Percentiles rank a stretch among this genome's conserved stretches.
Conservation (phyloP, 2,888 invertebrate species). For the Volucella inflata region DNA sequence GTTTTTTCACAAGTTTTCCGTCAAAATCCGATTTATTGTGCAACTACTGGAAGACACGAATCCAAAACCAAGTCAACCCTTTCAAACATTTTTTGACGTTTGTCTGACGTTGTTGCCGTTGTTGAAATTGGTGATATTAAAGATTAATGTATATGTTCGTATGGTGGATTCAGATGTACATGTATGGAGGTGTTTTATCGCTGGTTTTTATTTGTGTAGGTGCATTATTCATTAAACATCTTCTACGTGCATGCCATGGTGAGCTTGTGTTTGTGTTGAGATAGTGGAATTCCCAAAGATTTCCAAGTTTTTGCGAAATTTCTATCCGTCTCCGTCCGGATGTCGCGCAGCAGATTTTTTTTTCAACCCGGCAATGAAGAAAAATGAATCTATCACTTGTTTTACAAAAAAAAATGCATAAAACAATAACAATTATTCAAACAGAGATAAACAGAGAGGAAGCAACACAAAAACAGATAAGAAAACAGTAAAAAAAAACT, state of each 20-base stretch:
- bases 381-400: background rate
- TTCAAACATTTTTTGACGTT: conserved; percentile 37
- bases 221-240: background rate
- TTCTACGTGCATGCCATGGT: background rate
- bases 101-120: too few species aligned
- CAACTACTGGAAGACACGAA: conserved; percentile 14
- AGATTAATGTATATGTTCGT: conserved; percentile 17
- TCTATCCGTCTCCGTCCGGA: conserved; percentile 8
- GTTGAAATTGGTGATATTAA: too few species aligned
- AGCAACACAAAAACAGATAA: conserved; percentile 18
- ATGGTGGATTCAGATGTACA: background rate
- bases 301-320: conserved; percentile 23
- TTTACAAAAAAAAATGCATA: background rate
- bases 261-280: conserved; percentile 16
- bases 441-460: background rate
- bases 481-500: conserved; percentile 1
- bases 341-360: background rate
- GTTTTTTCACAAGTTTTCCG: too few species aligned
- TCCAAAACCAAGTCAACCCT: conserved; percentile 16
- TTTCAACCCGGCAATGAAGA: background rate
- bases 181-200: conserved; percentile 29
- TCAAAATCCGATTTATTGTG: conserved; percentile 26
- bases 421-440: conserved; percentile 25
- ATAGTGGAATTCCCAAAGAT: conserved; percentile 30
- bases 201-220: background rate